Evolutionary conservation across 2,888 invertebrate genomes (phyloP).

Genomic region (Hydraecia micacea): DNA sequence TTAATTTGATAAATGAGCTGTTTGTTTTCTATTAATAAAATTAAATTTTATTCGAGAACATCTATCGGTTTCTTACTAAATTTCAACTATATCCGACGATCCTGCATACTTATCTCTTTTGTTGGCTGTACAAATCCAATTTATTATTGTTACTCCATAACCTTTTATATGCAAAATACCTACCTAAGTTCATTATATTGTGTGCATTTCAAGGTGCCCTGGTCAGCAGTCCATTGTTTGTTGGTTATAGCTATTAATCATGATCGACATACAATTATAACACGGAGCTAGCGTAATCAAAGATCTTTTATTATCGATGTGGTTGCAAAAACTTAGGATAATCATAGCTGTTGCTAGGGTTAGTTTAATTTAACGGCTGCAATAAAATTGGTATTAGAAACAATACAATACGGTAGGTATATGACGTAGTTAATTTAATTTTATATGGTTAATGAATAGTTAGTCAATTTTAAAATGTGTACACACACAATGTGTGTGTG

Average conservation of each 20-base stretch:
- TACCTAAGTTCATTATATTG: constrained; percentile 49
- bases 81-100: no score
- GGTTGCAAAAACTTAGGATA: constrained; percentile 53
- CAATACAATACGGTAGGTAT: neutral
- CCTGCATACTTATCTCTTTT: no score
- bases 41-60: no score
- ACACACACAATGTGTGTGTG: no score
- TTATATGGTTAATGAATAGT: no score
- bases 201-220: constrained; percentile 58
- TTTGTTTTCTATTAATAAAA: no score
- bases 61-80: no score
- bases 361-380: neutral
- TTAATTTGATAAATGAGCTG: no score
- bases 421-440: no score
- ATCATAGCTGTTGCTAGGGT: constrained; percentile 16
- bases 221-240: constrained; percentile 55
- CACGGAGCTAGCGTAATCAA: constrained; percentile 36
- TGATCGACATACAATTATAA: constrained; percentile 60
- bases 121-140: constrained; percentile 37
- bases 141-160: constrained; percentile 39
- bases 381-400: neutral
- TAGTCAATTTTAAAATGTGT: no score
- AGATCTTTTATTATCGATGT: constrained; percentile 46
- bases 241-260: constrained; percentile 52
- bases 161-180: constrained; percentile 57